Evolutionary conservation across 2,797 vertebrate genomes (phyloP), one percentile per base, ranked within the genome.

Genomic region (Notolepis coatsorum): DNA sequence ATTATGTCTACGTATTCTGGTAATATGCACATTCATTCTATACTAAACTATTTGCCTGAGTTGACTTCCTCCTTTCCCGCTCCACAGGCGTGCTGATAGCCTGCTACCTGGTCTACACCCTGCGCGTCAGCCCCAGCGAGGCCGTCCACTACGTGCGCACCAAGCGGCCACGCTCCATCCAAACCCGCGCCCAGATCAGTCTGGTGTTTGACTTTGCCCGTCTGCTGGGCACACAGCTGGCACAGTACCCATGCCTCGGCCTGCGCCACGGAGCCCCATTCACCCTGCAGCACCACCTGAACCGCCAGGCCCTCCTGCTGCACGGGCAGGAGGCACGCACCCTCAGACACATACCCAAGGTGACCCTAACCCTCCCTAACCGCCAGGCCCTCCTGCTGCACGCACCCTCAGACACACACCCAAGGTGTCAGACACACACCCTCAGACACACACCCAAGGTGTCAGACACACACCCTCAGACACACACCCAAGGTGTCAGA

Each of bases 201-300:
- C 73, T 94, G 68, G 93, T 95, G 50, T 94, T 93, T 72, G 91
- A 93, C 77, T 95, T 94, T 43, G 91, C 90, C 21, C 88, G 90
- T 18, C 86, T 94, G 50, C 65, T 94, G 21, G 65, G 71, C 35
- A 85, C 91, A 7, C 92, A 94, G 71, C 75, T 92, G 61, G 53
- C 76, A 18, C 91, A 92, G 58, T 94, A 88, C 70, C 91, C 93
- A 1, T 81, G 86, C 57, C 83, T 91, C 47, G 82, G 71, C 64
- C 62, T 88, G 53, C 71, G 85, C 17, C 88, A 91, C 0, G 85
- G 90, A 27, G 68, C 76, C 5, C 71, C 84, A 17, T 93, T 94
- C 74, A 93, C 90, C 35, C 81, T 95, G 65, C 82, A 84, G 59
- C 92, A 93, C 71, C 90, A 94, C 67, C 81, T 94, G 3, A 88